These are phyloP conservation scores for Drosophila demipolita DNA, from an alignment of 2,888 invertebrate genomes.

Conservation along the genomic window DNA sequence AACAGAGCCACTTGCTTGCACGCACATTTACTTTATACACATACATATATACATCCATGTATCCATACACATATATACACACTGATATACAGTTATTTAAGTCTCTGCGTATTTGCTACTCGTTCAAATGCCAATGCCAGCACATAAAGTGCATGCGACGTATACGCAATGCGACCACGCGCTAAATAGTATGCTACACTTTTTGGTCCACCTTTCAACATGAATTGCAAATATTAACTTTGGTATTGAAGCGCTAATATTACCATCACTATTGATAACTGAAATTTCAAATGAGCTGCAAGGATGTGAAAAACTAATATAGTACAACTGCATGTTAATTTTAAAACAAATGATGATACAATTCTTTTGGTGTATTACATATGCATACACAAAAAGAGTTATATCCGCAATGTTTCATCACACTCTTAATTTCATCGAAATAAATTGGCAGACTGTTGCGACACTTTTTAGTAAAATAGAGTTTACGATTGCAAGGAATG, in stretches of 20 bases:
- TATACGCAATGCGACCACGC: slow-evolving; percentile 51
- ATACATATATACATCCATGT: neutral
- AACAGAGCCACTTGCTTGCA: slow-evolving; percentile 69
- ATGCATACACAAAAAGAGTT: neutral
- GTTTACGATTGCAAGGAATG: neutral
- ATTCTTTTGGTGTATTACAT: neutral
- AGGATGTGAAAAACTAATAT: neutral
- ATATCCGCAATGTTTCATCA: neutral
- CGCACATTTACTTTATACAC: slow-evolving; percentile 59
- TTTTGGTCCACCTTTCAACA: slow-evolving; percentile 17
- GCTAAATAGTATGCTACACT: slow-evolving; percentile 52
- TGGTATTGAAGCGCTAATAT: slow-evolving; percentile 19
- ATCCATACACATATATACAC: neutral
- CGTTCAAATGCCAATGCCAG: slow-evolving; percentile 40
- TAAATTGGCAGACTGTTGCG: neutral
- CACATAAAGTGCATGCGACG: slow-evolving; percentile 55
- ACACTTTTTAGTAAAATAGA: neutral
- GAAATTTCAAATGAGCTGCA: slow-evolving; percentile 4
- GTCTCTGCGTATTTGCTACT: slow-evolving; percentile 31
- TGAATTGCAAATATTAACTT: slow-evolving; percentile 27
- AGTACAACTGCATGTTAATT: neutral
- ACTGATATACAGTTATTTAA: slow-evolving; percentile 5
- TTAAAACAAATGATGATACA: neutral
- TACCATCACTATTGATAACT: slow-evolving; percentile 5
- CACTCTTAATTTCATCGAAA: neutral